phyloP scores from a whole-genome alignment of 2,113 vertebrate species.

The Hippocampus barbouri region DNA sequence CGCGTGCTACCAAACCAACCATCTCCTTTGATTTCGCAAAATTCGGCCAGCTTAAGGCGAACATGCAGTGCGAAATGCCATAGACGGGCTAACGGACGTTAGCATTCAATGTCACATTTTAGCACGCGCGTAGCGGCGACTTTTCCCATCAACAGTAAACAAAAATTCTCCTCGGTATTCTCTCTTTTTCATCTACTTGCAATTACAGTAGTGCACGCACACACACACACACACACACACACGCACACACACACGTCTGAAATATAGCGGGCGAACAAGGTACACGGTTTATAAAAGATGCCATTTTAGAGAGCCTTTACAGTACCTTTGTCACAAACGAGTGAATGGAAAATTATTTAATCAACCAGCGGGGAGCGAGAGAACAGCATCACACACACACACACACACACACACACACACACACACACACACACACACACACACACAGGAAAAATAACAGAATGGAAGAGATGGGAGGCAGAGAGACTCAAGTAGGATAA shows the following conservation, averaged over 20 bases:
- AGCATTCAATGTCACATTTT: too few relatives aligned
- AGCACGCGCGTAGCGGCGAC: background rate
- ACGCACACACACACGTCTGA: too few relatives aligned
- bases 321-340: constrained; percentile 10
- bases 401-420: constrained; percentile 25
- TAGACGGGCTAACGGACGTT: too few relatives aligned
- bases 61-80: too few relatives aligned
- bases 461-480: constrained; percentile 57
- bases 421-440: constrained; percentile 13
- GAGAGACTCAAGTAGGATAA: constrained; percentile 60
- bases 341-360: constrained; percentile 56
- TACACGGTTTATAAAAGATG: background rate
- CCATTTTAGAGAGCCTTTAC: background rate
- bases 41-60: too few relatives aligned
- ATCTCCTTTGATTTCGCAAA: too few relatives aligned
- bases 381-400: constrained; percentile 49
- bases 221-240: too few relatives aligned
- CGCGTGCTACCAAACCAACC: background rate
- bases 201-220: too few relatives aligned
- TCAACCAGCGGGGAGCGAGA: constrained; percentile 49
- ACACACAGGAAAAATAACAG: constrained; percentile 35
- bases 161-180: background rate
- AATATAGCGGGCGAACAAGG: too few relatives aligned
- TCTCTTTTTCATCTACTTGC: too few relatives aligned
- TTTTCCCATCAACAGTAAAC: background rate